Evolutionary conservation across 2,797 vertebrate species (phyloP).

Genomic region (Anabacerthia variegaticeps): DNA sequence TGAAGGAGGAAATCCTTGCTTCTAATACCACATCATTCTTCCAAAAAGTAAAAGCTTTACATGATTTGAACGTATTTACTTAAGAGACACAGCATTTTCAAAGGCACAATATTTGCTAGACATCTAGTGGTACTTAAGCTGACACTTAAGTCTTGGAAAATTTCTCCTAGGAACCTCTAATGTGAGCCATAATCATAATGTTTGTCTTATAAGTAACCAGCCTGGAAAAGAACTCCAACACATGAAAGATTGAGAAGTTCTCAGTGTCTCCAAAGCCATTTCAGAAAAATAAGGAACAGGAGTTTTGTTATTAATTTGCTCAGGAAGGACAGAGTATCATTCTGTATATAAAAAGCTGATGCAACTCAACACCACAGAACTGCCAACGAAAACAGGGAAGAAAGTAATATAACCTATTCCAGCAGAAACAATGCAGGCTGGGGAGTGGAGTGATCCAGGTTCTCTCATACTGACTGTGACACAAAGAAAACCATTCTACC

Average conservation of each 20-base stretch:
- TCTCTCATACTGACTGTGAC: not conserved
- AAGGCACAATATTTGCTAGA: not conserved
- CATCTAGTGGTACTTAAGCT: not conserved
- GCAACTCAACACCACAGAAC: not conserved
- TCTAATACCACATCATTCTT: not conserved
- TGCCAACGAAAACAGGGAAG: not conserved
- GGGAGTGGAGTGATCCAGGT: not conserved
- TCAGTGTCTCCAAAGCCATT: not conserved
- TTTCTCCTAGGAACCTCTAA: not conserved
- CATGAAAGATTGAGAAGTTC: not conserved
- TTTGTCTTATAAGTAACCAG: constrained; percentile 3
- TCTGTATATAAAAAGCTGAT: not conserved
- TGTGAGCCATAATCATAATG: not conserved
- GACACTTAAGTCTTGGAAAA: not conserved
- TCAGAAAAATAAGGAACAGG: not conserved
- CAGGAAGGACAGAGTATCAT: not conserved
- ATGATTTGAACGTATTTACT: not conserved
- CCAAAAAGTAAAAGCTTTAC: not conserved
- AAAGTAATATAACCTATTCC: not conserved
- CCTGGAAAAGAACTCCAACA: not conserved
- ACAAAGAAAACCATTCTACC: not conserved
- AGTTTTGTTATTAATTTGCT: not conserved
- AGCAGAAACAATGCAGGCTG: not conserved
- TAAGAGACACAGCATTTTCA: not conserved
- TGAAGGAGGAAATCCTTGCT: not conserved